Evolutionary conservation across 2,113 vertebrate genomes (phyloP).

Genomic region (Dendrocopos noguchii): DNA sequence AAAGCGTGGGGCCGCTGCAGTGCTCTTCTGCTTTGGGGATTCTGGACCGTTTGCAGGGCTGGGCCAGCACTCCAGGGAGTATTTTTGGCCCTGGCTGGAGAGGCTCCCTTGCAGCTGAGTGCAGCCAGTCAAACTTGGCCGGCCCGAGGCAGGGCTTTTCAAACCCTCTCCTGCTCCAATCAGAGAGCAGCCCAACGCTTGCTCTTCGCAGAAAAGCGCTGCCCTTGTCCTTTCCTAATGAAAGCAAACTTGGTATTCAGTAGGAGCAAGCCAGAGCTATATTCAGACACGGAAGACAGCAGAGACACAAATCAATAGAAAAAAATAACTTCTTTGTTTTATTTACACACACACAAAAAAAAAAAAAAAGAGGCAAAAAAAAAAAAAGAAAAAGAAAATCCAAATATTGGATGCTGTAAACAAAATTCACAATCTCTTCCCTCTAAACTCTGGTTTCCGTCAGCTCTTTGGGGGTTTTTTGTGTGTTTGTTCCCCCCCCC

Average conservation of each 20-base stretch:
- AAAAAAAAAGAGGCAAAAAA: constrained; percentile 85
- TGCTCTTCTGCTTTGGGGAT: rapidly evolving
- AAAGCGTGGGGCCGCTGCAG: rapidly evolving
- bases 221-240: constrained; percentile 20
- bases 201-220: constrained; percentile 58
- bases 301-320: constrained; percentile 84
- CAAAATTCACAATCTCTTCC: constrained; percentile 89
- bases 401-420: constrained; percentile 92
- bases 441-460: constrained; percentile 77
- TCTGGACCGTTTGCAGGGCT: neutral
- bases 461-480: constrained; percentile 56
- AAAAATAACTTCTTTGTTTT: constrained; percentile 88
- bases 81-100: constrained; percentile 65
- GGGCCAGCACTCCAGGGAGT: neutral
- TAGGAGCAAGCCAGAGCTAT: constrained; percentile 27
- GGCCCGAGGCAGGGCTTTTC: constrained; percentile 61
- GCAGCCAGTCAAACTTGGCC: constrained; percentile 44
- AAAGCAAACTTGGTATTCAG: neutral
- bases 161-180: constrained; percentile 39
- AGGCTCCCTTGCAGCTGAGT: constrained; percentile 50
- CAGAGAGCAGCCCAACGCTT: constrained; percentile 49
- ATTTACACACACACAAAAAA: constrained; percentile 87
- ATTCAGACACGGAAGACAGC: constrained; percentile 70
- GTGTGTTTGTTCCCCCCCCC: constrained; percentile 60
- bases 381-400: constrained; percentile 85